Conservation (phyloP, 2,888 invertebrate species). For the Tryphoninae sp. region DNA sequence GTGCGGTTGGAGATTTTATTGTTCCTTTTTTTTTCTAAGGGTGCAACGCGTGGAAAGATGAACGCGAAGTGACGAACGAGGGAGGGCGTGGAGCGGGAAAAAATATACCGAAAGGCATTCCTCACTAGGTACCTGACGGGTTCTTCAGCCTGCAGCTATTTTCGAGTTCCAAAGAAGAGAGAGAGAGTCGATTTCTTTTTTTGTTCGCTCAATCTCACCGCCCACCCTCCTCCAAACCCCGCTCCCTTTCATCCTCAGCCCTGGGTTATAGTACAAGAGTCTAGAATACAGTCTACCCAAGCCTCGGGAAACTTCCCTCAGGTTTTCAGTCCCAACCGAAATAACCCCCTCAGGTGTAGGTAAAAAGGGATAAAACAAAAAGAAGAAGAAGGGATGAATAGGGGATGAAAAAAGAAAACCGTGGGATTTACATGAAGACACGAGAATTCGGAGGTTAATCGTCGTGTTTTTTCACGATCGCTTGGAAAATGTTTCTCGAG, state of each 20-base stretch:
- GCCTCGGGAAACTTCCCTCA: conserved; percentile 11
- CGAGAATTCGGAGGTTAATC: conserved; percentile 46
- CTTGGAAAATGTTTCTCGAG: conserved; percentile 51
- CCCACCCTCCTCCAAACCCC: not conserved
- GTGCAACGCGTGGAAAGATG: conserved; percentile 32
- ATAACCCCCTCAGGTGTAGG: conserved; percentile 35
- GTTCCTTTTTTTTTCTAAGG: not conserved
- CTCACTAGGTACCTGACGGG: conserved; percentile 57
- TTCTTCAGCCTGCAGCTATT: conserved; percentile 59
- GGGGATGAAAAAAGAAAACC: conserved; percentile 13
- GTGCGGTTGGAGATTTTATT: conserved; percentile 11
- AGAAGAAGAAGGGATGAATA: not conserved
- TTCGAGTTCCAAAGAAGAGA: conserved; percentile 41
- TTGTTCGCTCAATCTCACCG: conserved; percentile 1
- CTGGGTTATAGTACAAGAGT: conserved; percentile 19
- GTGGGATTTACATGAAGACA: conserved; percentile 15
- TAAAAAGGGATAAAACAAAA: not conserved
- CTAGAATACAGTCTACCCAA: conserved; percentile 8
- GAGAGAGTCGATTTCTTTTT: conserved; percentile 39
- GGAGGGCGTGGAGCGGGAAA: conserved; percentile 30
- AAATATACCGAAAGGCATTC: conserved; percentile 58
- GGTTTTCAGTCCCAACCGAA: conserved; percentile 15
- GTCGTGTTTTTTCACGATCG: conserved; percentile 34
- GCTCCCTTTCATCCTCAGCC: not conserved
- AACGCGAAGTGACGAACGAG: conserved; percentile 51